These are phyloP conservation scores for Halcyon senegalensis DNA, from an alignment of 2,113 vertebrate genomes.

Conservation along the genomic window DNA sequence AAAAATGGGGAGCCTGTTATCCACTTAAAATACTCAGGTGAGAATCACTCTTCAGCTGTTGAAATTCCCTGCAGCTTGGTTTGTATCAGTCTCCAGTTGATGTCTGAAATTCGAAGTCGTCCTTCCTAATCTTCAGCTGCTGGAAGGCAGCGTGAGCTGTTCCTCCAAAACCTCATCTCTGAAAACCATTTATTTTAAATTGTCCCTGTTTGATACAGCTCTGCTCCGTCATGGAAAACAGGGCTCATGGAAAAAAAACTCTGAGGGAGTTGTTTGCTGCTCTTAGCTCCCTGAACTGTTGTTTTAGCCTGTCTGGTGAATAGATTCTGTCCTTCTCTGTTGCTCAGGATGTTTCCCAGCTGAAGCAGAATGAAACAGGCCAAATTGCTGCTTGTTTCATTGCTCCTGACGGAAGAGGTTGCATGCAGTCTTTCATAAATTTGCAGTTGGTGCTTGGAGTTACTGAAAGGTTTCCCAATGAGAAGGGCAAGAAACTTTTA, in stretches of 20 bases:
- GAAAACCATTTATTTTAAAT: background rate
- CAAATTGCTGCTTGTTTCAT: constrained; percentile 47
- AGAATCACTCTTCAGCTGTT: constrained; percentile 70
- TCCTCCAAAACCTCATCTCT: background rate
- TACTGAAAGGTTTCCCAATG: background rate
- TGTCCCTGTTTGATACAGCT: background rate
- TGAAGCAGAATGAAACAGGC: constrained; percentile 57
- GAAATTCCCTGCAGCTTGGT: constrained; percentile 64
- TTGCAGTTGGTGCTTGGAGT: constrained; percentile 1
- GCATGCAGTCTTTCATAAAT: constrained; percentile 27
- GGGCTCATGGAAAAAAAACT: background rate
- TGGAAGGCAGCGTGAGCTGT: background rate
- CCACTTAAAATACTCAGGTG: constrained; percentile 64
- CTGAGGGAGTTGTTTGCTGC: background rate
- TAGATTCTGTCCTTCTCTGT: background rate
- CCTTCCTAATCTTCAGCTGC: background rate
- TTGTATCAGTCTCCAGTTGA: constrained; percentile 11
- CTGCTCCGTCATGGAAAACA: background rate
- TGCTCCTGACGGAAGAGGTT: constrained; percentile 12
- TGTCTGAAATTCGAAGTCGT: constrained; percentile 3
- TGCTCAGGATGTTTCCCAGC: constrained; percentile 62
- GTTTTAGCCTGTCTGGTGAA: background rate
- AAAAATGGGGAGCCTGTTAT: constrained; percentile 66
- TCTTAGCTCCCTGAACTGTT: background rate
- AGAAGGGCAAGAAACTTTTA: background rate